Base-by-base conservation (phyloP, 2,113 vertebrate genomes). In the Hoplias malabaricus region DNA sequence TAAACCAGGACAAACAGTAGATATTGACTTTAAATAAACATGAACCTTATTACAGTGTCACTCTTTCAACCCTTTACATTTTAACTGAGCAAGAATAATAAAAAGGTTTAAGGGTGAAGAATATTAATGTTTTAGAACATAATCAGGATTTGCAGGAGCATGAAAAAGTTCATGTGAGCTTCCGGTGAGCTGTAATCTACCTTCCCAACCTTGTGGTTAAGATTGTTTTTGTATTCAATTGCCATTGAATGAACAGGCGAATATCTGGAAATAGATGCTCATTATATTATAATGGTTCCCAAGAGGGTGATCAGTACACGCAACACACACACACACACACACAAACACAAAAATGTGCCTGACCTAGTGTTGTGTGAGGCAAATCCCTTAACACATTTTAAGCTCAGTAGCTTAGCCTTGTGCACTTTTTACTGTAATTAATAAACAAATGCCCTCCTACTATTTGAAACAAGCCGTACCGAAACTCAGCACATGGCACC, bases 171-270 rank as follows among this genome's bases (percentile, higher is more conserved):
- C 16, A 43, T 9, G 25, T 50, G 16, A 33, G 16, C 34, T 34
- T 53, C 14, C 5, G 23, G 21, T 38, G 19, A 57, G 29, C 5
- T 8, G 48, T 38, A 63, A 63, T 65, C 27, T 48, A 72, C 54
- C 34, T 29, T 7, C 29, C 10, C 36, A 34, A 53, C 34, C 61
- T 50, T 69, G 75, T 6, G 65, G 19, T 70, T 75, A 75, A 57
- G 25, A 65, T 79, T 78, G 33, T 48, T 59, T 50, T 36, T 56
- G n/a, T 42, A 70, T 33, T 75, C n/a, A 63, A 56, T 23, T 14
- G 68, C 42, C 56, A 76, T 43, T 75, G 67, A 62, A 78, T 68
- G 61, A 82, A 78, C 31, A 31, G 75, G 48, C 42, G 53, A 56
- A 34, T 9, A 25, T 48, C 54, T 53, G 43, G 66, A 62, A 82